Base-by-base conservation (phyloP, 2,888 invertebrate species). In the Pinctada fucata region DNA sequence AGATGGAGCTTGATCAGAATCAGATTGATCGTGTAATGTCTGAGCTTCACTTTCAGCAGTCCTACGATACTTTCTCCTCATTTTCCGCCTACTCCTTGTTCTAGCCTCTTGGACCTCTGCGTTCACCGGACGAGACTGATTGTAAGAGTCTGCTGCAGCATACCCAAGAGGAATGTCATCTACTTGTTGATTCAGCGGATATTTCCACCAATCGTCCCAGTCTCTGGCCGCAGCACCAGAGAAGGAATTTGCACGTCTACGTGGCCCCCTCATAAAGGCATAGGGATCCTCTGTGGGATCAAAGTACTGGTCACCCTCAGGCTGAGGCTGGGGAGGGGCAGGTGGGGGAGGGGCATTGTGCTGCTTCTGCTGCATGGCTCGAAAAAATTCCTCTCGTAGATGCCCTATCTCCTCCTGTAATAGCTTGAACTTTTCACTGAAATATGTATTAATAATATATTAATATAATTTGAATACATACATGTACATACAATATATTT, bases 241-340 rank as follows among this genome's bases (percentile, higher is more conserved):
- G 72, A 90, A 90, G 0, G 89, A 90, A 76, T 89, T 89, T 2
- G 89, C 89, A 16, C 89, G 85, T n/a, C 89, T 79, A 10, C 89
- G 79, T 5, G 89, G 89, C 72, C 88, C 88, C 72, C 87, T 82
- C 89, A 90, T 90, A 79, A 90, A 90, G n/a, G 89, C 89, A 70
- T 86, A 84, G 4, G 89, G 88, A 70, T 90, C 88, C 52, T 90
- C 89, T 13, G 88, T 88, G 51, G 89, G 89, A 75, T 89, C 89
- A 80, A 87, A 89, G 78, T 86, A 89, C 65, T 88, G 86, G 64
- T 88, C 88, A 66, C 84, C 83, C 52, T 82, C 64, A 10, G 76
- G 81, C 51, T 78, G 83, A 16, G 73, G 82, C 6, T 79, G 82
- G 3, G 80, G 84, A 47, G 81, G 78, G 3, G 84, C 82, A 5